Evolutionary conservation across 23 tunicate species (phyloP), one percentile per base, ranked within the genome.

Genomic region (Styela clava): DNA sequence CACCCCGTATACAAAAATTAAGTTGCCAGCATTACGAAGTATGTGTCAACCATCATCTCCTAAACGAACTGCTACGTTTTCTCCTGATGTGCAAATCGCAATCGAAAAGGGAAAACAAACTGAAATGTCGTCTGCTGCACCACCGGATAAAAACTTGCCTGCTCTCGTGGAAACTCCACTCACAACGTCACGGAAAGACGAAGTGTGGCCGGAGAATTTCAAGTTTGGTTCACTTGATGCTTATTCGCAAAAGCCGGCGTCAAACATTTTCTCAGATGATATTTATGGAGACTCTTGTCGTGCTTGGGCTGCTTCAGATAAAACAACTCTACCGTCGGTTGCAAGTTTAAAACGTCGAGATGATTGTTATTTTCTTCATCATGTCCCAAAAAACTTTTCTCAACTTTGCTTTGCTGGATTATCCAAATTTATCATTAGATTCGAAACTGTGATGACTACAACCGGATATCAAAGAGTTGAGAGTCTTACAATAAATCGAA

Each of bases 371-470:
- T 85, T 90, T 81, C 78, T 78, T 2, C 35, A 83, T 52, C 25
- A 61, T 61, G 64, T 85, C 1, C 96, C 96, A 28, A 67, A 85
- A 74, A 37, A 85, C 61, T 90, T 90, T 44, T 56, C 0, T 16
- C 64, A 70, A 1, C 32, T 90, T 62, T 90, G 84, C 44, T 34
- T 87, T 24, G 86, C 86, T 7, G 96, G 87, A 16, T 62, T 90
- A 25, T 69, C 83, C 33, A 69, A 52, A 25, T 90, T 79, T 61
- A 64, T 85, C 2, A 73, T 90, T 9, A 73, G 96, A 31, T 35
- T 31, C 3, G 96, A 90, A 51, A 67, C 72, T 26, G 83, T 90
- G 9, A 76, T 85, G 79, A 74, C 86, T 24, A 81, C 86, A 62
- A 69, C 37, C 34, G 77, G 78, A 33, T 85, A 61, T 51, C 78